Evolutionary conservation across 2,797 vertebrate genomes (phyloP), one percentile per base, ranked within the genome.

Genomic region (Acanthiza pusilla): DNA sequence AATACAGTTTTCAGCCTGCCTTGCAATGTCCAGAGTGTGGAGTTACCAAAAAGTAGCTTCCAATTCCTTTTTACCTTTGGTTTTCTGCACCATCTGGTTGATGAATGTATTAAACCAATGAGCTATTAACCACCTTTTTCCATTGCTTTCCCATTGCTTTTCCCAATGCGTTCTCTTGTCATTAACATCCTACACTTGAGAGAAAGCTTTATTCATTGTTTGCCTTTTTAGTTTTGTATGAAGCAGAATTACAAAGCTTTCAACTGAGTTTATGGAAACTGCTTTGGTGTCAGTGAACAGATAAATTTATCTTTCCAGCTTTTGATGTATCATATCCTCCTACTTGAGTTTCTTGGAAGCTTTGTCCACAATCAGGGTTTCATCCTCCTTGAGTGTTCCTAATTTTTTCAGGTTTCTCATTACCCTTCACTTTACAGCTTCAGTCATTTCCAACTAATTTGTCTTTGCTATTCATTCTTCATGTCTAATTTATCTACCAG

Each of bases 11-110:
- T 72, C 87, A 16, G 11, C 27, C 19, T 65, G 26, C 13, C 17
- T 87, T 71, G 32, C n/a, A 54, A 16, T 42, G 32, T 60, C 74
- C 75, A 82, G 83, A 94, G 16, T 32, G 11, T 34, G 34, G 47
- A 88, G 20, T 40, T 82, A 81, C 42, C 90, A 83, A 93, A 89
- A 88, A 73, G 53, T 48, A 26, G 65, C 78, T 97, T 95, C 68
- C 57, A 87, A 13, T 83, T 79, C 36, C 27, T 73, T 86, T 91
- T 88, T 71, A 63, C 23, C 32, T 88, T 91, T 91, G 58, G 36
- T 93, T 95, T 97, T 96, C 87, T 91, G 51, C 70, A 68, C 34
- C 26, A 30, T 94, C 67, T 92, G 58, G 13, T 90, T 89, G 58
- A 72, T 88, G 53, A 79, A 91, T 96, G 48, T 91, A 60, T 85